A percentile compares a stretch with the other conserved stretches of the same genome.
Conservation (phyloP, 2,113 vertebrate species). For the Macrotis lagotis region DNA sequence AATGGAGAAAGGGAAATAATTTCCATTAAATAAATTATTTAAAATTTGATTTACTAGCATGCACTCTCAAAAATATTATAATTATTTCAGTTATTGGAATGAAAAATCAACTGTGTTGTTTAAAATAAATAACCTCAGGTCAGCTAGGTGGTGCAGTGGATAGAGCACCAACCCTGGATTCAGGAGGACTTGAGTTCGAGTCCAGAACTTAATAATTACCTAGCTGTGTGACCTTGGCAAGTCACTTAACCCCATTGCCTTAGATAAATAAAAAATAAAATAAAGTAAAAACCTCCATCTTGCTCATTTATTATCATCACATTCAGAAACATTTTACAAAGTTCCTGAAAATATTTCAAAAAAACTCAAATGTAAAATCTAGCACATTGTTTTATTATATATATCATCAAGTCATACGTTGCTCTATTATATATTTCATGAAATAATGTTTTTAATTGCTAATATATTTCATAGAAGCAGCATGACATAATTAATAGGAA, state of each 20-base stretch:
- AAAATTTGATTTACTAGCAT: conserved; percentile 29
- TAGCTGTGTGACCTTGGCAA: no score
- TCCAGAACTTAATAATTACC: no score
- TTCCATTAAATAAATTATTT: background rate
- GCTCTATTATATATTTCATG: conserved; percentile 55
- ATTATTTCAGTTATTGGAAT: background rate
- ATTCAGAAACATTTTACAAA: conserved; percentile 8
- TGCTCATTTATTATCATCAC: background rate
- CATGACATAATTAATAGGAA: background rate
- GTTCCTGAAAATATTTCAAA: conserved; percentile 47
- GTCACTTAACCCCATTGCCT: no score
- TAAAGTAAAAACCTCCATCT: no score
- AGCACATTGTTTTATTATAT: conserved; percentile 21
- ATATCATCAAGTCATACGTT: conserved; percentile 60
- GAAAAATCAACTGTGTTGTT: background rate
- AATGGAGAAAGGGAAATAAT: background rate
- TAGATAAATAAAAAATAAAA: no score
- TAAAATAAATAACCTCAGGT: background rate
- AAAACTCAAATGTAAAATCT: conserved; percentile 45
- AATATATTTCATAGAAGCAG: conserved; percentile 29
- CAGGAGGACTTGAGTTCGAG: no score
- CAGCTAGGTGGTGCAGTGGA: no score
- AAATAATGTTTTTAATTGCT: conserved; percentile 50
- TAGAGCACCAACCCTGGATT: no score
- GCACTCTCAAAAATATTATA: conserved; percentile 14